Evolutionary conservation across 2,888 invertebrate genomes (phyloP), one percentile per base, ranked within the genome.

Genomic region (Steinernema hermaphroditum): DNA sequence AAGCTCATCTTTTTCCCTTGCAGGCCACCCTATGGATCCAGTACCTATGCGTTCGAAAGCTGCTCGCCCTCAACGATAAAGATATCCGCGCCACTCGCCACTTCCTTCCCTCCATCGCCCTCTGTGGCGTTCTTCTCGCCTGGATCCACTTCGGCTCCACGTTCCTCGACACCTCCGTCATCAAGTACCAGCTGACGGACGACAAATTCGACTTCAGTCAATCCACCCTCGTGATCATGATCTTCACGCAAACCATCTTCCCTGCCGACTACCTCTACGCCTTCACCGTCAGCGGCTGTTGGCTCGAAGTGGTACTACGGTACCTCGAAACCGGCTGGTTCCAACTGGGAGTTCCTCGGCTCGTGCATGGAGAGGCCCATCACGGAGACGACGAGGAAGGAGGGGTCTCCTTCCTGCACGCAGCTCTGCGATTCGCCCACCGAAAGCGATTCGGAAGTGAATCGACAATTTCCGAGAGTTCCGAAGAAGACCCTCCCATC

Each of bases 211-310:
- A 72, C 44, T 81, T 80, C 70, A 71, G 73, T 46, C 68, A 70
- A 22, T 49, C 49, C 14, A 81, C 85, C 1, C 75, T 85, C 24
- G 80, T 84, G 43, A 80, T 78, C 62, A 85, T 85, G 85, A 85
- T 84, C 49, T 83, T 85, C 77, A 86, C 85, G 8, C 85, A 85
- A 68, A 85, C 83, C 14, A 79, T 85, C 41, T 85, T 83, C 75
- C 85, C 85, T 0, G 85, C 85, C 24, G 85, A 85, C 54, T 85
- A 85, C 70, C 73, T 85, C n/a, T 86, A 78, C 73, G 81, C 81
- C 0, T 85, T 85, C 72, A 85, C 85, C 0, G 81, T 80, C 0
- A 80, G 81, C 69, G 85, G 85, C 24, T 85, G 85, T 71, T 85
- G 83, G 75, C 71, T 83, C 74, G 85, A 85, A 69, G 71, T 85